Evolutionary conservation across 1,140 invertebrate species (phyloP), one percentile per base, ranked within the genome.

Genomic region (Plutomurus gul): DNA sequence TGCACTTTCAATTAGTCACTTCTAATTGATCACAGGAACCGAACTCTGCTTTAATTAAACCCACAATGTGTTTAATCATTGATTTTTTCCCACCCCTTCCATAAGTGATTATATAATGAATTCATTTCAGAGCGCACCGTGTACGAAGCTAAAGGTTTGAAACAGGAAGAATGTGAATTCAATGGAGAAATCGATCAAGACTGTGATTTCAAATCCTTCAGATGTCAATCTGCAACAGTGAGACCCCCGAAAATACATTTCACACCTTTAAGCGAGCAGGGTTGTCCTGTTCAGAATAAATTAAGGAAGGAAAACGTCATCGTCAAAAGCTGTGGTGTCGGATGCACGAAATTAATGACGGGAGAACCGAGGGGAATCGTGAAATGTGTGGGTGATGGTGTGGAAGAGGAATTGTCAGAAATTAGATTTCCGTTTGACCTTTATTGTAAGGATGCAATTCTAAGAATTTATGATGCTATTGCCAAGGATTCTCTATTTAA

Each of bases 221-320:
- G 36, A 65, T 65, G 56, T 65, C 56, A 65, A 65, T 65, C 56
- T n/a, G 56, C 56, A 0, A 65, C 56, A 1, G 56, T 65, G 1
- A 3, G 56, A 33, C 56, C 56, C 36, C 56, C 56, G 27, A 65
- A 65, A 65, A 65, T 65, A 33, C 56, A 65, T 65, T 65, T 65
- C 10, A 65, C 56, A 65, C 56, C 56, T 36, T n/a, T 65, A 27
- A 65, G 18, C 20, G 30, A 65, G 8, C 56, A 65, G 18, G 56
- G 56, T 11, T 65, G 56, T 16, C 16, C 27, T 36, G 30, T 65
- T n/a, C 8, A 65, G n/a, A 65, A n/a, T n/a, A 5, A 16, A 65
- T 6, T n/a, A 7, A 33, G 56, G 25, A 65, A n/a, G 27, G 56
- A 65, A 65, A 65, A 33, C 36, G 56, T 65, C 36, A 65, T 65